Base-by-base conservation (phyloP, 2,113 vertebrate species). In the Hippocampus comes region DNA sequence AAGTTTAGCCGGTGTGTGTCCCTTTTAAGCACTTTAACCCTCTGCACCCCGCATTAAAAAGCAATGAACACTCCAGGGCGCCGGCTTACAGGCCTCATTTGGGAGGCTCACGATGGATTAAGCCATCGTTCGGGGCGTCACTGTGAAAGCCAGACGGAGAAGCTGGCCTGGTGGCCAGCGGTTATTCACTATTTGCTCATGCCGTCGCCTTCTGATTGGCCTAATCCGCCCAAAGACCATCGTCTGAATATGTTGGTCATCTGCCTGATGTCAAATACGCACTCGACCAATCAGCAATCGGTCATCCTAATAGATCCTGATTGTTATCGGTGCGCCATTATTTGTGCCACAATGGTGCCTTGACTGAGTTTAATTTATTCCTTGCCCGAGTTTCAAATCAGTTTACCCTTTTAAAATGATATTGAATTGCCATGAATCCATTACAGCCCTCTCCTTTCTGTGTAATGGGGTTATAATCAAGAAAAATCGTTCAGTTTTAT, bases 51-150 rank as follows among this genome's bases (percentile, higher is more conserved):
- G 79, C 79, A 82, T 88, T 88, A 85, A 87, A 87, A 88, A 87
- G 75, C 78, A 82, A 88, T 84, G 87, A 87, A 78, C 69, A 74
- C 77, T 82, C 85, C 82, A 80, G 27, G 55, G 76, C n/a, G 67
- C 68, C 73, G 60, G 85, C 84, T 73, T 4, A 30, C 70, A 49
- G 18, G 73, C 5, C 81, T 85, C 72, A 85, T 88, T 89, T 83
- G 82, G 73, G 81, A 77, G 86, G 89, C 82, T 89, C 86, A 90
- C 72, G 69, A 68, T 75, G 85, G 82, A 88, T 90, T 89, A 89
- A 77, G 8, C 78, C 38, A 23, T 57, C 23, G 71, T 78, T 77
- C 55, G 67, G 71, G 77, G 77, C 77, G 41, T 78, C 72, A 23
- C 68, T 81, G 67, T 73, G 74, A 83, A 74, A 82, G 12, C 66